Conservation (phyloP, 92 coral and sea anemone genomes). For the Pocillopora meandrina region DNA sequence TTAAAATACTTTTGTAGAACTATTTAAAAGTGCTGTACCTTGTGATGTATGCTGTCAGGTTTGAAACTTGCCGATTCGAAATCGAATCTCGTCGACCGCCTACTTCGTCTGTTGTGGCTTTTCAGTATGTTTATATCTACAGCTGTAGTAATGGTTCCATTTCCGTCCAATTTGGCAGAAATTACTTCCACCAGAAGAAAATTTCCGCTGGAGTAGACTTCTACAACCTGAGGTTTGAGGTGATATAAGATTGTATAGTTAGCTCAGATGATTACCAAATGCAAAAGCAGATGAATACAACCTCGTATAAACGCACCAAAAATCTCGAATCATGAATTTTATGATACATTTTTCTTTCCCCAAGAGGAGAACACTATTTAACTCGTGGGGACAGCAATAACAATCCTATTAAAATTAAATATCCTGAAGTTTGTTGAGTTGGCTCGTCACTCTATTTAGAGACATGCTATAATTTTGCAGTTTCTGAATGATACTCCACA, state of each 20-base stretch:
- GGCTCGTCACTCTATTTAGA: too few species aligned
- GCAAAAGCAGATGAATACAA: too few species aligned
- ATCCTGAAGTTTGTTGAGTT: too few species aligned
- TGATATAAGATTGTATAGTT: too few species aligned
- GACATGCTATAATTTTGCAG: too few species aligned
- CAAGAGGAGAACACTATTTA: too few species aligned
- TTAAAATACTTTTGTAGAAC: neutral
- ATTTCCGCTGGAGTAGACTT: slow-evolving; percentile 24
- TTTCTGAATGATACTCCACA: too few species aligned
- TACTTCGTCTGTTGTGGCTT: slow-evolving; percentile 9
- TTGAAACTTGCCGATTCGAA: neutral
- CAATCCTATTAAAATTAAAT: too few species aligned
- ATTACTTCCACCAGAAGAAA: slow-evolving; percentile 32
- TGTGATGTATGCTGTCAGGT: slow-evolving; percentile 6
- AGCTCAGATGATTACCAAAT: neutral
- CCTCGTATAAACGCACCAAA: neutral
- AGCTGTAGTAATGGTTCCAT: slow-evolving; percentile 23
- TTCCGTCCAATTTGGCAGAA: slow-evolving; percentile 16
- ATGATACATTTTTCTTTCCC: too few species aligned
- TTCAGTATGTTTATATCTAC: slow-evolving; percentile 15
- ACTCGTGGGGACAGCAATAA: too few species aligned
- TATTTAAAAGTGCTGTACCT: neutral
- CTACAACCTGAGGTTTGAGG: slow-evolving; percentile 27
- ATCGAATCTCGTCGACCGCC: slow-evolving; percentile 3
- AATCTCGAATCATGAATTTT: neutral